These are phyloP conservation scores for Drosophila lacicola DNA, from an alignment of 2,888 invertebrate species.

Conservation along the genomic window DNA sequence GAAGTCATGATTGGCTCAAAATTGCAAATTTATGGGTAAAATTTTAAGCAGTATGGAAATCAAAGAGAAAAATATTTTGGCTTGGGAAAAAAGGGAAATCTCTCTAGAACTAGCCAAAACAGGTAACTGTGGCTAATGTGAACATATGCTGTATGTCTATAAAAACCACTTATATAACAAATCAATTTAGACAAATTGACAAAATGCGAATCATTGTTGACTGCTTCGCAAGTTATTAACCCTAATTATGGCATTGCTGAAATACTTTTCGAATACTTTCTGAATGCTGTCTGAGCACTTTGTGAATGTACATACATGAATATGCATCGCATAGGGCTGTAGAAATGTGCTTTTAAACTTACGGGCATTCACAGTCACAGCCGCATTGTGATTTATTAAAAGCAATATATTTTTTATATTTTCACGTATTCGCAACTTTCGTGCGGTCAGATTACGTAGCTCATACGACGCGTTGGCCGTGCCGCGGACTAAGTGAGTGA, in stretches of 20 bases:
- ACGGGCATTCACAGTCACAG: slow-evolving; percentile 30
- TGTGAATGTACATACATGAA: slow-evolving; percentile 21
- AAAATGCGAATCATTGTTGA: slow-evolving; percentile 28
- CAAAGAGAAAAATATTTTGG: background rate
- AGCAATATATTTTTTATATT: background rate
- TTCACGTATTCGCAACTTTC: slow-evolving; percentile 42
- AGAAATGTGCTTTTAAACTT: slow-evolving; percentile 24
- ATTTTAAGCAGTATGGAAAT: slow-evolving; percentile 7
- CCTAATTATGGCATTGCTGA: slow-evolving; percentile 50
- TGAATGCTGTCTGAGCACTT: slow-evolving; percentile 8
- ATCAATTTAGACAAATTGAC: slow-evolving; percentile 16
- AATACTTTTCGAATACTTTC: slow-evolving; percentile 37
- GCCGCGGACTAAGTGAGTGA: slow-evolving; percentile 10
- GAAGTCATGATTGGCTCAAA: too few relatives aligned
- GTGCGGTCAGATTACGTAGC: slow-evolving; percentile 46
- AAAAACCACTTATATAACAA: slow-evolving; percentile 13
- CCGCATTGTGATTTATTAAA: slow-evolving; percentile 25
- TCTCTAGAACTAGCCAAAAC: slow-evolving; percentile 24
- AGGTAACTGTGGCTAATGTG: slow-evolving; percentile 24
- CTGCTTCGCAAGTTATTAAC: slow-evolving; percentile 35
- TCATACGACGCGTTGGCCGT: slow-evolving; percentile 55
- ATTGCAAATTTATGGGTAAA: slow-evolving; percentile 4
- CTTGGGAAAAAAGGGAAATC: slow-evolving; percentile 17
- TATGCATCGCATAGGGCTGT: slow-evolving; percentile 23
- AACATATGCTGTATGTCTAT: slow-evolving; percentile 2